A percentile compares a stretch with the other conserved stretches of the same genome.
phyloP scores from a whole-genome alignment of 1,140 invertebrate species.

The Helicoverpa zea region DNA sequence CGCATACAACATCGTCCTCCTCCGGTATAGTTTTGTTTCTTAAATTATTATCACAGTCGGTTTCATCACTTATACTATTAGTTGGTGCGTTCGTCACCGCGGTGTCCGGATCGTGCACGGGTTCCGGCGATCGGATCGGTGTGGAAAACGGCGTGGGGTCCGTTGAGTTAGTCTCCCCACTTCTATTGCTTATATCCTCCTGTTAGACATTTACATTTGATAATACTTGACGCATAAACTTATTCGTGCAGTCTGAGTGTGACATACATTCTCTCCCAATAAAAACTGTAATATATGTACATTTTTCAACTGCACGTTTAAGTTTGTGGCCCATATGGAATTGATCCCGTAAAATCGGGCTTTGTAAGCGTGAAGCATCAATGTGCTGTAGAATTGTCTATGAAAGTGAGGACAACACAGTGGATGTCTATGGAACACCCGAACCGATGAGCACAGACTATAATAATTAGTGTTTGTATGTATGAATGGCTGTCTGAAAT shows the following conservation, averaged over 20 bases:
- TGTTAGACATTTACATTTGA: conserved; percentile 74
- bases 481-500: conserved; percentile 25
- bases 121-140: conserved; percentile 69
- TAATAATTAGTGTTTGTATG: conserved; percentile 42
- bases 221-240: conserved; percentile 60
- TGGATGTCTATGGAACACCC: conserved; percentile 53
- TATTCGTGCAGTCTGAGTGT: conserved; percentile 55
- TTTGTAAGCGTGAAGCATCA: conserved; percentile 45
- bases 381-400: conserved; percentile 73
- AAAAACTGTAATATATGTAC: background rate
- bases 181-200: conserved; percentile 79
- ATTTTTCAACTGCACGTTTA: conserved; percentile 52
- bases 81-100: conserved; percentile 26
- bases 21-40: conserved; percentile 66
- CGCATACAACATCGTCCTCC: conserved; percentile 79
- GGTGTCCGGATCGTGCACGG: conserved; percentile 57
- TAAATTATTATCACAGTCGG: conserved; percentile 84
- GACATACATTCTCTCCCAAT: background rate
- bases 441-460: conserved; percentile 46
- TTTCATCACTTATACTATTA: conserved; percentile 76
- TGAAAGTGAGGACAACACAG: conserved; percentile 71
- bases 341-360: conserved; percentile 7
- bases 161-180: conserved; percentile 69
- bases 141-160: conserved; percentile 75
- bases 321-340: conserved; percentile 49